Conservation (phyloP, 92 coral and sea anemone species). For the Phenganax stokvisi region DNA sequence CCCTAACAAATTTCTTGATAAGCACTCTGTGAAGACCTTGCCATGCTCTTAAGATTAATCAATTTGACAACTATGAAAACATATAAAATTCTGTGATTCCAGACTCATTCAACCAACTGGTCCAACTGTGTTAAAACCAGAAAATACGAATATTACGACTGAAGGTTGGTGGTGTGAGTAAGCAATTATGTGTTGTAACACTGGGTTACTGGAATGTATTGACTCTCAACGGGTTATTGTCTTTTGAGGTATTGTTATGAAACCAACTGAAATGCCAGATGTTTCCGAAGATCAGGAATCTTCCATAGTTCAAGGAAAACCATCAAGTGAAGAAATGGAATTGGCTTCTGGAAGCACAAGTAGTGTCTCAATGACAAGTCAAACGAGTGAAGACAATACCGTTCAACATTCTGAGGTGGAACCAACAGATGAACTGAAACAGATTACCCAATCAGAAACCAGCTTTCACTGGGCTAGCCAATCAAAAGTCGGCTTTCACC, state of each 20-base stretch:
- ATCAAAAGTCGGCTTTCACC: too few species aligned
- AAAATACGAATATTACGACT: constrained; percentile 45
- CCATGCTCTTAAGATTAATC: too few species aligned
- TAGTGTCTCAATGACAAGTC: constrained; percentile 32
- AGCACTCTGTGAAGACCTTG: too few species aligned
- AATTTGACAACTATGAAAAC: too few species aligned
- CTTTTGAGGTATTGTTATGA: background rate
- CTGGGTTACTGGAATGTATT: background rate
- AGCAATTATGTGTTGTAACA: background rate
- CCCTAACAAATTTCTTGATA: too few species aligned
- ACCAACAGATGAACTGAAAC: background rate
- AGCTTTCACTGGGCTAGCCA: too few species aligned
- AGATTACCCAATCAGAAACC: background rate
- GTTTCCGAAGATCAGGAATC: background rate
- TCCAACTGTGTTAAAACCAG: constrained; percentile 47
- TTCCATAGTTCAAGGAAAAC: background rate
- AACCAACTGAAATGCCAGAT: background rate
- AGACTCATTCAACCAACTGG: constrained; percentile 54
- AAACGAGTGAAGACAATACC: constrained; percentile 19
- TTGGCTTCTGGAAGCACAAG: constrained; percentile 13
- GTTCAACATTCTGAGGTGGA: constrained; percentile 1
- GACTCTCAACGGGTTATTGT: background rate
- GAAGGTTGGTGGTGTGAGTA: constrained; percentile 18
- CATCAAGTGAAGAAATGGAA: constrained; percentile 31
- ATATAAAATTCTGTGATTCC: background rate